A percentile compares a stretch with the other conserved stretches of the same genome.
Evolutionary conservation across 2,113 vertebrate species (phyloP).

Genomic region (Rhinoderma darwinii): DNA sequence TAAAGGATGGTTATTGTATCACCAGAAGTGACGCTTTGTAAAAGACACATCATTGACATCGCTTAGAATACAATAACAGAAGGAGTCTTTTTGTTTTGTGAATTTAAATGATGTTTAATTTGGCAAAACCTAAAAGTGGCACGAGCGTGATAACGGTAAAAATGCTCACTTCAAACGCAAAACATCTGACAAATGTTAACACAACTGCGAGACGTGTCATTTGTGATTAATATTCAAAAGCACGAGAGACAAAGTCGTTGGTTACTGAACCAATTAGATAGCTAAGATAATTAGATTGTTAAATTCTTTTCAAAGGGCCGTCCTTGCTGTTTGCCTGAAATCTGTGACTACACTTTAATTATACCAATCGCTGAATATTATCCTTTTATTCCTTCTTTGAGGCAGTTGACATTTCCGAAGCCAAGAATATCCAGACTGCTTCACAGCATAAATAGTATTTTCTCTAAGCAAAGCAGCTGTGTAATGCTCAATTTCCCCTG

Average conservation of each 20-base stretch:
- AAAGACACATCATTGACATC: too few relatives aligned
- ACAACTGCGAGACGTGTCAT: background rate
- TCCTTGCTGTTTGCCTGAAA: conserved; percentile 37
- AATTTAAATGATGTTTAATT: background rate
- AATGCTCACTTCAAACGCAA: background rate
- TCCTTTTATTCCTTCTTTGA: background rate
- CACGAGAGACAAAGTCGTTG: conserved; percentile 15
- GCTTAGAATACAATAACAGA: background rate
- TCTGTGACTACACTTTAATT: conserved; percentile 38
- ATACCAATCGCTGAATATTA: conserved; percentile 17
- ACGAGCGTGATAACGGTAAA: background rate
- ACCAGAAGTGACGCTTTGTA: too few relatives aligned
- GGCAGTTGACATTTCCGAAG: conserved; percentile 22
- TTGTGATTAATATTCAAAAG: conserved; percentile 23
- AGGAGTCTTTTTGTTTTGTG: background rate
- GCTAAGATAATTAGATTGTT: conserved; percentile 43
- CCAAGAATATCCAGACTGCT: background rate
- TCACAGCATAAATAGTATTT: background rate
- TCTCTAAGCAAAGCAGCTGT: background rate
- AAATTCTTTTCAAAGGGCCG: conserved; percentile 24
- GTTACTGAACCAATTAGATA: conserved; percentile 42
- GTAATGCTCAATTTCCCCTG: too few relatives aligned
- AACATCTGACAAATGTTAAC: background rate
- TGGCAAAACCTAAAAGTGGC: background rate
- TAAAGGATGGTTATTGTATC: too few relatives aligned